These are phyloP conservation scores for Conger conger DNA, from an alignment of 2,113 vertebrate genomes.

Conservation along the genomic window DNA sequence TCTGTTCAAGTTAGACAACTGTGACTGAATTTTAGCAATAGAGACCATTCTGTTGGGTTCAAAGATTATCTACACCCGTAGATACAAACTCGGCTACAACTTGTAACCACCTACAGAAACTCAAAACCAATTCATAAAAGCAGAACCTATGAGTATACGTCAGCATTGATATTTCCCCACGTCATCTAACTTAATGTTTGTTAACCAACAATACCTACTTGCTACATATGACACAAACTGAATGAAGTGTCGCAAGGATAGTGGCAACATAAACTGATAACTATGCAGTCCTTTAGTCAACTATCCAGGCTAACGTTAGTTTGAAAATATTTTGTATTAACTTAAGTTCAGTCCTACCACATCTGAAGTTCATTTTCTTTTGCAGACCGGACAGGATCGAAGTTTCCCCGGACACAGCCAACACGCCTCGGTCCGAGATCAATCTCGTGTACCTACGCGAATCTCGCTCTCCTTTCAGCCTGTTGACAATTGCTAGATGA, in stretches of 20 bases:
- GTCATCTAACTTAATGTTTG: neutral
- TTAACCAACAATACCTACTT: neutral
- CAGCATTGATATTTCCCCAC: neutral
- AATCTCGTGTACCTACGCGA: constrained; percentile 11
- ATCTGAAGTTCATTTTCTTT: constrained; percentile 33
- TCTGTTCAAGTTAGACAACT: neutral
- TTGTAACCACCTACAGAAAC: neutral
- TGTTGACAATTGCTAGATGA: constrained; percentile 35
- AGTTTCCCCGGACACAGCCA: constrained; percentile 25
- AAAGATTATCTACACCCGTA: neutral
- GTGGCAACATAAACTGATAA: neutral
- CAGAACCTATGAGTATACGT: neutral
- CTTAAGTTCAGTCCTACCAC: constrained; percentile 37
- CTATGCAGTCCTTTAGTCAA: neutral
- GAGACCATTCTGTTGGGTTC: neutral
- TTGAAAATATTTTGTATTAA: neutral
- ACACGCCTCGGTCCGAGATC: neutral
- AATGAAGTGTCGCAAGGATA: neutral
- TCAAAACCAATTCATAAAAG: neutral
- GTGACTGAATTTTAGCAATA: neutral
- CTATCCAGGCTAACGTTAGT: neutral
- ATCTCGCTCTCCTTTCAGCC: constrained; percentile 31
- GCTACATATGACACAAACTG: neutral
- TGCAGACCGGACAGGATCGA: neutral
- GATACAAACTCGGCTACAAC: neutral